A percentile compares a stretch with the other conserved stretches of the same genome.
These are phyloP conservation scores for Tragelaphus scriptus DNA, from an alignment of 2,113 vertebrate genomes.

Conservation along the genomic window DNA sequence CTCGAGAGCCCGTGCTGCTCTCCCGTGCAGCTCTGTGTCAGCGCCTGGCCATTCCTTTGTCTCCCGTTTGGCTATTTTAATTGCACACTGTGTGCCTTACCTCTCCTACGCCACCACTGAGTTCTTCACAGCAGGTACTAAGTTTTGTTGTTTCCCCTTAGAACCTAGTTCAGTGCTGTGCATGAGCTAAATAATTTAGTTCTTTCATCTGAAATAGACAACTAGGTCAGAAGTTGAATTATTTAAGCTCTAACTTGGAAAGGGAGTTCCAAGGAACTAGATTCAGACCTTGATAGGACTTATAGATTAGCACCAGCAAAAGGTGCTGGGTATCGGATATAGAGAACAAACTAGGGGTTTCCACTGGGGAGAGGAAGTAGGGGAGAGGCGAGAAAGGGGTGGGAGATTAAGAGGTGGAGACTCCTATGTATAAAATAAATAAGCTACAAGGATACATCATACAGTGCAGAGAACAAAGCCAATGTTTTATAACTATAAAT, in stretches of 20 bases:
- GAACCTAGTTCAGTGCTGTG: conserved; percentile 23
- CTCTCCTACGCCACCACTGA: neutral
- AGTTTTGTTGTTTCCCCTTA: neutral
- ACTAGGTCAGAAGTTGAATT: conserved; percentile 54
- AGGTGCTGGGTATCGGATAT: neutral
- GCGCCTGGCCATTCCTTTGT: neutral
- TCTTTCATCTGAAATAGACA: conserved; percentile 50
- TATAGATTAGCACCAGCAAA: neutral
- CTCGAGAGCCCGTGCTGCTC: neutral
- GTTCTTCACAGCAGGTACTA: neutral
- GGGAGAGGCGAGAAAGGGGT: neutral
- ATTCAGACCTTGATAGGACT: neutral
- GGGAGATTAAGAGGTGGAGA: neutral
- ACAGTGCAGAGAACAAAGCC: neutral
- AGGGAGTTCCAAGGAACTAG: neutral
- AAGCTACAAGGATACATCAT: neutral
- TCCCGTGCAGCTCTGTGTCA: neutral
- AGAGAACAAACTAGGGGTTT: neutral
- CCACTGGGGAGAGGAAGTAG: neutral
- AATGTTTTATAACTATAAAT: neutral
- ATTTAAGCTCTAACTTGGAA: conserved; percentile 50
- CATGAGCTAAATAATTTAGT: conserved; percentile 57
- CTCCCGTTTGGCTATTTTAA: neutral
- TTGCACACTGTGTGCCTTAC: neutral
- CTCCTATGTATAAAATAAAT: neutral